phyloP scores from a whole-genome alignment of 2,888 invertebrate species.

The Lasioglossum oenotherae region DNA sequence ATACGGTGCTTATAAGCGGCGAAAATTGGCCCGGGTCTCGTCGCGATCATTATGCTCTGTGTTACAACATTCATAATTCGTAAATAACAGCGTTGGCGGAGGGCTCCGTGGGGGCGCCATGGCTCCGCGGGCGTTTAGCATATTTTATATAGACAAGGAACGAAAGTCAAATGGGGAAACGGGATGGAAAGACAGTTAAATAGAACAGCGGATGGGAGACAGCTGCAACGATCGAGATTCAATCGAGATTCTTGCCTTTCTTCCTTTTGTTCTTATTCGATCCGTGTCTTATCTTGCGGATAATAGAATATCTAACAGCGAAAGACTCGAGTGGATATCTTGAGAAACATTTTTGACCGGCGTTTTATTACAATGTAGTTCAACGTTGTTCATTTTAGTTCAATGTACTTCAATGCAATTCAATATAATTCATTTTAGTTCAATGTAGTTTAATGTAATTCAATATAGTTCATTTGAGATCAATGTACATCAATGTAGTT shows the following conservation, averaged over 20 bases:
- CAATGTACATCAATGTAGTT: no score
- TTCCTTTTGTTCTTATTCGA: not conserved
- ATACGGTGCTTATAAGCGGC: constrained; percentile 54
- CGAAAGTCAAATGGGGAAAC: constrained; percentile 12
- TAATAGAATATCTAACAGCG: not conserved
- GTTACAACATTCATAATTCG: constrained; percentile 83
- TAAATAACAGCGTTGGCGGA: constrained; percentile 80
- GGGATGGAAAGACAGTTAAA: constrained; percentile 24
- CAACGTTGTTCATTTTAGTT: no score
- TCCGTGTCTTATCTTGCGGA: not conserved
- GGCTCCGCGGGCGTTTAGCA: constrained; percentile 79
- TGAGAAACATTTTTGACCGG: no score
- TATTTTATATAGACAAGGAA: constrained; percentile 79
- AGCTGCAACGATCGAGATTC: constrained; percentile 32
- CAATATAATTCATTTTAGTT: no score
- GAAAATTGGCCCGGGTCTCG: constrained; percentile 66
- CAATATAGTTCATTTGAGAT: no score
- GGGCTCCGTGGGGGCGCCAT: constrained; percentile 60
- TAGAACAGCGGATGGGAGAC: constrained; percentile 30
- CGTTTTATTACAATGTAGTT: no score
- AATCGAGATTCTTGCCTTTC: constrained; percentile 17
- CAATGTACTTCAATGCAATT: no score
- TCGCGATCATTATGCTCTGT: constrained; percentile 78
- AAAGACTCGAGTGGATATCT: not conserved
- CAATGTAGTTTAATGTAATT: no score